These are phyloP conservation scores for Popillia japonica DNA, from an alignment of 1,140 invertebrate genomes.

Conservation along the genomic window DNA sequence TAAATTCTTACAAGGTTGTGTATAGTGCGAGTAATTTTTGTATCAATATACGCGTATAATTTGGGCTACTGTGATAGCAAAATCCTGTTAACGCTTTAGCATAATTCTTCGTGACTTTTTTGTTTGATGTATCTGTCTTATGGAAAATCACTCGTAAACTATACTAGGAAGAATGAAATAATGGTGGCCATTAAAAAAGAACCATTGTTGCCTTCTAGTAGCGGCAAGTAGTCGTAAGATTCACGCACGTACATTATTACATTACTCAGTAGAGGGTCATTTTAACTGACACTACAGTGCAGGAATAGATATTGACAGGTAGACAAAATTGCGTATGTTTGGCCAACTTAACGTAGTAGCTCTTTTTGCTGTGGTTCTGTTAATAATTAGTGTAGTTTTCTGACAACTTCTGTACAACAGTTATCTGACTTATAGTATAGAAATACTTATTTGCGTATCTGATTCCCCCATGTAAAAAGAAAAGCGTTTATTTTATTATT, in stretches of 20 bases:
- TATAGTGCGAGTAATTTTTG: constrained; percentile 9
- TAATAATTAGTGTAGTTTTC: too few species aligned
- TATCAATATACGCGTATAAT: not conserved
- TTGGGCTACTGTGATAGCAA: not conserved
- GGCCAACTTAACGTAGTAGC: too few species aligned
- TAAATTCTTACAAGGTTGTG: not conserved
- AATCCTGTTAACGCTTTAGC: not conserved
- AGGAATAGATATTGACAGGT: too few species aligned
- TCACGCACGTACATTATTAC: not conserved
- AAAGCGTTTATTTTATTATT: too few species aligned
- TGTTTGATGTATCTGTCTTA: not conserved
- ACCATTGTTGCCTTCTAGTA: constrained; percentile 33
- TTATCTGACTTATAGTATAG: too few species aligned
- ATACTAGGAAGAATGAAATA: constrained; percentile 6
- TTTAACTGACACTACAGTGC: not conserved
- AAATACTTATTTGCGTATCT: too few species aligned
- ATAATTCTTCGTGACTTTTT: not conserved
- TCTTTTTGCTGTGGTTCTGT: too few species aligned
- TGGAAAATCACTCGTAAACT: not conserved
- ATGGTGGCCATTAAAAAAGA: constrained; percentile 33
- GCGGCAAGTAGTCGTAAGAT: constrained; percentile 12
- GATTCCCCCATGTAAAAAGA: too few species aligned
- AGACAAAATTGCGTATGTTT: too few species aligned
- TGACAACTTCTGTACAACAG: too few species aligned
- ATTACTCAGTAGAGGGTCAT: not conserved